Percentiles rank a stretch among this genome's conserved stretches.
Conservation (phyloP, 1,140 invertebrate species). For the Microplitis demolitor region DNA sequence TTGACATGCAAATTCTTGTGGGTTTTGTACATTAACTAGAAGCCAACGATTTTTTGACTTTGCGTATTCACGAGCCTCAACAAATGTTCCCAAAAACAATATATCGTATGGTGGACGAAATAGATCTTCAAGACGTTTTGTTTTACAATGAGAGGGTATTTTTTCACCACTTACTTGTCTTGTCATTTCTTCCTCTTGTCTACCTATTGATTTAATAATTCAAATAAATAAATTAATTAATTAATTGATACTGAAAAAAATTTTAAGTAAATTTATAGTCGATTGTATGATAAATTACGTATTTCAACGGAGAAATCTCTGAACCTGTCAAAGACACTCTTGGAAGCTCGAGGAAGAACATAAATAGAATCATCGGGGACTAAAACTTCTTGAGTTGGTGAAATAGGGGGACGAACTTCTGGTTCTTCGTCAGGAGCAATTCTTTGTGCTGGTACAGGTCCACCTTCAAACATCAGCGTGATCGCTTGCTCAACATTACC, state of each 20-base stretch:
- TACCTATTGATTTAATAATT: slow-evolving; percentile 44
- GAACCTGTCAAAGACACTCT: slow-evolving; percentile 71
- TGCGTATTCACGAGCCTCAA: slow-evolving; percentile 68
- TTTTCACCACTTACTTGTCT: slow-evolving; percentile 43
- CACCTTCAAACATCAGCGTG: slow-evolving; percentile 53
- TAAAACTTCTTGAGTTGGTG: slow-evolving; percentile 67
- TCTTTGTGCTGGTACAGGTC: slow-evolving; percentile 29
- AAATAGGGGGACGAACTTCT: slow-evolving; percentile 69
- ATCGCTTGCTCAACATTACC: slow-evolving; percentile 59
- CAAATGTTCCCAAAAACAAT: slow-evolving; percentile 71
- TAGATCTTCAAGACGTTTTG: slow-evolving; percentile 72
- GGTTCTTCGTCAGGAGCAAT: slow-evolving; percentile 41
- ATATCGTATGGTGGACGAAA: slow-evolving; percentile 79
- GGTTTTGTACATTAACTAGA: slow-evolving; percentile 79
- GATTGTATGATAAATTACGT: slow-evolving; percentile 50
- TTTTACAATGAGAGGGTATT: slow-evolving; percentile 52
- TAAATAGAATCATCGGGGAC: slow-evolving; percentile 54
- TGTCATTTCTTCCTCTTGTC: slow-evolving; percentile 60
- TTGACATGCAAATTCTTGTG: slow-evolving; percentile 75
- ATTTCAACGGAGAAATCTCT: slow-evolving; percentile 71
- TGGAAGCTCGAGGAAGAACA: slow-evolving; percentile 56
- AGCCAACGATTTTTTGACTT: slow-evolving; percentile 72
- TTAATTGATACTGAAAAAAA: slow-evolving; percentile 8
- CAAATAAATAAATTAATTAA: neutral
- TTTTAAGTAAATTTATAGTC: slow-evolving; percentile 1